Evolutionary conservation across 2,797 vertebrate genomes (phyloP).

Genomic region (Dermochelys coriacea): DNA sequence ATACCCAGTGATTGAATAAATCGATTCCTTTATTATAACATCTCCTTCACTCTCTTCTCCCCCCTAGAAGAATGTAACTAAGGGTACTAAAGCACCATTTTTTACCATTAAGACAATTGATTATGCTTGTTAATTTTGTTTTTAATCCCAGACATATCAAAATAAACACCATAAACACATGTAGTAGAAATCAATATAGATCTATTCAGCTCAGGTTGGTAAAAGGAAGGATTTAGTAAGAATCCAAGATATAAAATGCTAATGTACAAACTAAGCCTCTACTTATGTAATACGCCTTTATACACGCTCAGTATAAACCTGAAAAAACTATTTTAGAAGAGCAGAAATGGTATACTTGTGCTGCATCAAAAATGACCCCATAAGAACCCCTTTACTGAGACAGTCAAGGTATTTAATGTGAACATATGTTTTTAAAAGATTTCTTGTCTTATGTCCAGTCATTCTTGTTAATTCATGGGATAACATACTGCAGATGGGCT

Average conservation of each 20-base stretch:
- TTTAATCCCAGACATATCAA: slow-evolving; percentile 82
- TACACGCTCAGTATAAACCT: slow-evolving; percentile 73
- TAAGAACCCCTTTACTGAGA: slow-evolving; percentile 73
- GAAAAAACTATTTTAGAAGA: slow-evolving; percentile 77
- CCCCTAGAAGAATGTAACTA: slow-evolving; percentile 65
- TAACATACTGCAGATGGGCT: slow-evolving; percentile 65
- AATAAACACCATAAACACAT: slow-evolving; percentile 79
- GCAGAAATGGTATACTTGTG: slow-evolving; percentile 72
- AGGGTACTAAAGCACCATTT: slow-evolving; percentile 59
- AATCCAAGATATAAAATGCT: slow-evolving; percentile 80
- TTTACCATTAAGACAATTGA: slow-evolving; percentile 76
- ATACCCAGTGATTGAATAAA: slow-evolving; percentile 81
- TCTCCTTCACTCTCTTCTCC: slow-evolving; percentile 66
- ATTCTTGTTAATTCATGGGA: slow-evolving; percentile 78
- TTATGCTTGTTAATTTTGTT: slow-evolving; percentile 84
- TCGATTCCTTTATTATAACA: slow-evolving; percentile 80
- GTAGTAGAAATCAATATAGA: slow-evolving; percentile 80
- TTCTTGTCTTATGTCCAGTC: slow-evolving; percentile 74
- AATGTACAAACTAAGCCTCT: slow-evolving; percentile 80
- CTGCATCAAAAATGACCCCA: slow-evolving; percentile 78
- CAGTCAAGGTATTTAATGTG: slow-evolving; percentile 77
- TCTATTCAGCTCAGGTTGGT: slow-evolving; percentile 76
- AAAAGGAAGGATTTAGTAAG: slow-evolving; percentile 82
- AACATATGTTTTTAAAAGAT: slow-evolving; percentile 77
- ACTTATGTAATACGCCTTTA: slow-evolving; percentile 77